Base-by-base conservation (phyloP, 2,888 invertebrate genomes). In the Drosophila eohydei region DNA sequence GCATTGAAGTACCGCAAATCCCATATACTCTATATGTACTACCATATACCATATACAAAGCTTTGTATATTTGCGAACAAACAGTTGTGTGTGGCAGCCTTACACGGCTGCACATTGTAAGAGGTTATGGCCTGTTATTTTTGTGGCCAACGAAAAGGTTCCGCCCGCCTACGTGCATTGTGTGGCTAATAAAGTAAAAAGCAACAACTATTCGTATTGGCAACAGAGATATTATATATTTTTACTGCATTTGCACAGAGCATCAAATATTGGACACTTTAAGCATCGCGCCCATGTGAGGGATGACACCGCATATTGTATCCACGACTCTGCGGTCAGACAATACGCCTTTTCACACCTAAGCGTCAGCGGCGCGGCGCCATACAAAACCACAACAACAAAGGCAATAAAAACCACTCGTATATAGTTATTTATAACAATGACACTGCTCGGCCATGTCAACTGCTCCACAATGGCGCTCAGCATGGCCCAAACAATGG, bases 141-240 rank as follows among this genome's bases (percentile, higher is more conserved):
- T 65, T 63, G 58, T 43, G 55, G 41, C 73, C 78, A 50, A 54
- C 71, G 67, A 58, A 78, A 56, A 71, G 74, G 70, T 85, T 65
- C 52, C 67, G 44, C 48, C 57, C 71, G 72, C 56, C 88, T 77
- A 89, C 84, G 88, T 89, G 90, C 86, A 83, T 80, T 88, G 90
- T 85, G 64, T 84, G 83, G 77, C 69, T 89, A 89, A 85, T 89
- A 85, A 89, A 88, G 83, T 71, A 78, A 71, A 88, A 78, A 78
- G 70, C 46, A 54, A 38, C 46, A 62, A 74, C 82, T 71, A 71
- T 68, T 51, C 56, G 51, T 55, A 78, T 78, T 78, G 81, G 36
- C 54, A 65, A 75, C 66, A 61, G 60, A 65, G 66, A 76, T 78
- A 62, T 32, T 43, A 43, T 48, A 12, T 32, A 16, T 12, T 86